Base-by-base conservation (phyloP, 2,888 invertebrate species). In the Heliconius charithonia region DNA sequence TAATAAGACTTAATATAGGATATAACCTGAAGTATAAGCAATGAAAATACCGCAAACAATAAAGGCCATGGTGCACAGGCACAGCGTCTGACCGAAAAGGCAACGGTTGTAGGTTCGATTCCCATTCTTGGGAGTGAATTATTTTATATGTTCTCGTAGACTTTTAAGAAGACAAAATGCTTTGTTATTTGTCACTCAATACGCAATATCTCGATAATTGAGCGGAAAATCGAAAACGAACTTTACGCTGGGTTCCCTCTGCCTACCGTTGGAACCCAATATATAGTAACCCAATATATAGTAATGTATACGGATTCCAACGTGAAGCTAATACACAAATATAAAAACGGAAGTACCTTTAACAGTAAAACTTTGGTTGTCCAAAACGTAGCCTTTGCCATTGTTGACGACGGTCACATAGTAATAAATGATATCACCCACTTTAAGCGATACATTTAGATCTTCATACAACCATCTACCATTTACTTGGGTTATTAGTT, bases 351-450 rank as follows among this genome's bases (percentile, higher is more conserved):
- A 83, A 87, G 85, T 85, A 96, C 95, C 90, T 80, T 83, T 83
- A 3, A 96, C 92, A 41, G 85, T 90, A 86, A 89, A 95, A 3
- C 82, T 86, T 41, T 90, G 85, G 7, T 90, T 90, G 69, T 95
- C 93, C 82, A 90, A 92, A 1, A 95, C 82, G 86, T 95, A 92
- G 29, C 95, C 93, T n/a, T 89, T 85, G 19, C 89, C 88, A 65
- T 96, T 89, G 12, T 95, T 87, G 67, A 96, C 95, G 0, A 96
- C 95, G 83, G 95, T 95, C 0, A 96, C 92, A 92, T 97, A 96
- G 83, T 97, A 96, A 82, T 96, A 89, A 59, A 97, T 89, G 19
- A 92, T 89, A 85, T 97, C 97, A 0, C 95, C 95, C 1, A 92
- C 84, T 77, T 92, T 92, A 32, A 97, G 83, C 74, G 84, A 82